phyloP scores from a whole-genome alignment of 2,113 vertebrate genomes.

The Typhlomys cinereus region DNA sequence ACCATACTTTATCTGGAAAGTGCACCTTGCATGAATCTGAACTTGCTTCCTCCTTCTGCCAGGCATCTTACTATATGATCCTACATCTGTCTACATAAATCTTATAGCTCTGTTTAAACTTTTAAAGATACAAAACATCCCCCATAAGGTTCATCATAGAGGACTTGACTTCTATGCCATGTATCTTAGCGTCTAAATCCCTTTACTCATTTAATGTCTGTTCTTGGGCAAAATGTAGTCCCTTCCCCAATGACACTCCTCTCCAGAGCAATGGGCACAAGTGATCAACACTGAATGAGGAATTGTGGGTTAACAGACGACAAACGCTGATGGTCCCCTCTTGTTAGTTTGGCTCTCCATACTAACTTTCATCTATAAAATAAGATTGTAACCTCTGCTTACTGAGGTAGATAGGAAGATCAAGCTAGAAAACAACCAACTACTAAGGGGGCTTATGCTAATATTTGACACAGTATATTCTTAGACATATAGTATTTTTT shows the following conservation, averaged over 20 bases:
- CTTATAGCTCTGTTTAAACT: neutral
- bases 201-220: neutral
- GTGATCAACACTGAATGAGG: neutral
- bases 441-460: neutral
- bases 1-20: neutral
- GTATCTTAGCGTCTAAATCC: neutral
- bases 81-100: neutral
- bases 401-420: neutral
- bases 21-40: neutral
- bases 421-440: neutral
- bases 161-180: neutral
- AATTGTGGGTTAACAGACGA: neutral
- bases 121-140: neutral
- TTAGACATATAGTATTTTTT: neutral
- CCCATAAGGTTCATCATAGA: neutral
- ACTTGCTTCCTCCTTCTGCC: neutral
- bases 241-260: fast-evolving
- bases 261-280: neutral
- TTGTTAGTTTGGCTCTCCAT: neutral
- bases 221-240: neutral
- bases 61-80: neutral
- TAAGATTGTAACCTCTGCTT: neutral
- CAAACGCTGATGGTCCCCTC: neutral
- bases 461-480: neutral
- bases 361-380: neutral